A percentile compares a stretch with the other conserved stretches of the same genome.
These are phyloP conservation scores for Onthophagus sagittarius DNA, from an alignment of 2,888 invertebrate genomes.

Conservation along the genomic window DNA sequence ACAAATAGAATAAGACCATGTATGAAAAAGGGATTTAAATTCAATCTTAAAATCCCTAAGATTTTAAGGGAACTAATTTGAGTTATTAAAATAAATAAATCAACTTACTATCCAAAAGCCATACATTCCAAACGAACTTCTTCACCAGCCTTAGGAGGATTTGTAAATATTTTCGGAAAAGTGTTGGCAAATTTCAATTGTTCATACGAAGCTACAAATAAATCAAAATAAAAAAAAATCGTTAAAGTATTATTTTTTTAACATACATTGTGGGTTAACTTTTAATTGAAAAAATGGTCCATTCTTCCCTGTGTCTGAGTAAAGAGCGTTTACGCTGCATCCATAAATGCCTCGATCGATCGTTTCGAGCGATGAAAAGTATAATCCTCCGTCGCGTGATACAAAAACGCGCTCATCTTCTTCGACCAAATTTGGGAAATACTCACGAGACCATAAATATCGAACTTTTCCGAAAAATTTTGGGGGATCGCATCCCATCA, in stretches of 20 bases:
- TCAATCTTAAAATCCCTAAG: no score
- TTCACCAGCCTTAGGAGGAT: slow-evolving; percentile 85
- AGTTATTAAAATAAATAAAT: no score
- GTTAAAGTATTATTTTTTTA: slow-evolving; percentile 13
- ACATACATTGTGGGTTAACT: slow-evolving; percentile 76
- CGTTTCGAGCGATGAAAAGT: slow-evolving; percentile 89
- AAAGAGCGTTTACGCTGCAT: slow-evolving; percentile 84
- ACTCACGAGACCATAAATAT: slow-evolving; percentile 88
- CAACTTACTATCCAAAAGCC: slow-evolving; percentile 85
- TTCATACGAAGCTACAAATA: slow-evolving; percentile 71
- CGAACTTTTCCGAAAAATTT: slow-evolving; percentile 85
- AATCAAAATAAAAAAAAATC: slow-evolving; percentile 4
- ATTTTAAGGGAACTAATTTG: no score
- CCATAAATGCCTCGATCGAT: slow-evolving; percentile 89
- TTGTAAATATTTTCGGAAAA: slow-evolving; percentile 94
- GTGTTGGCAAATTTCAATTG: slow-evolving; percentile 89
- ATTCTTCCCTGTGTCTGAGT: slow-evolving; percentile 82
- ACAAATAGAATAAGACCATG: no score
- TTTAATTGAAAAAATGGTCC: slow-evolving; percentile 82
- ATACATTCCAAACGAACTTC: slow-evolving; percentile 92
- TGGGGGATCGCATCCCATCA: slow-evolving; percentile 88
- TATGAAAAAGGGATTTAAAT: no score
- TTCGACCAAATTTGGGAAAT: slow-evolving; percentile 88
- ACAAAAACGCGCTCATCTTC: slow-evolving; percentile 91
- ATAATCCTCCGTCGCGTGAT: slow-evolving; percentile 88